A percentile compares a stretch with the other conserved stretches of the same genome.
phyloP scores from a whole-genome alignment of 1,140 invertebrate genomes.

The Drosophila sp. region DNA sequence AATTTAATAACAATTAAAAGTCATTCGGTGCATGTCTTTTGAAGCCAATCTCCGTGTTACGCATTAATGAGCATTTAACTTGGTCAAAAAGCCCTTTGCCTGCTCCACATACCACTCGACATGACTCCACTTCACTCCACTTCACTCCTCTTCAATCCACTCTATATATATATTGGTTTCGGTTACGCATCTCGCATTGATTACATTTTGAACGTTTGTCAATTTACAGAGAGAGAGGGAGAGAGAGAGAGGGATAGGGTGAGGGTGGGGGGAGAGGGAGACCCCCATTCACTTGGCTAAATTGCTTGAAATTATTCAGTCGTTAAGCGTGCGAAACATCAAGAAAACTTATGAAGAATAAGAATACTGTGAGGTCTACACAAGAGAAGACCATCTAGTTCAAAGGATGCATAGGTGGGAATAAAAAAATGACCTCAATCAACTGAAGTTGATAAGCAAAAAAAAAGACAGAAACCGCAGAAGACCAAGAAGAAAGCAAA shows the following conservation, averaged over 20 bases:
- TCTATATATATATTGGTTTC: constrained; percentile 53
- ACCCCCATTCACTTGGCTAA: constrained; percentile 41
- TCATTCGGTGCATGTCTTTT: constrained; percentile 78
- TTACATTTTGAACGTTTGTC: constrained; percentile 81
- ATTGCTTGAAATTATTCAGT: constrained; percentile 69
- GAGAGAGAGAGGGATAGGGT: too few relatives aligned
- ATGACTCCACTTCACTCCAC: background rate
- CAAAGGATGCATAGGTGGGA: constrained; percentile 7
- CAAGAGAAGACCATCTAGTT: constrained; percentile 1
- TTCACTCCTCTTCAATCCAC: constrained; percentile 21
- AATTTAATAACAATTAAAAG: constrained; percentile 82
- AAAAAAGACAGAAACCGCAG: background rate
- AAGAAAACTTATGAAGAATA: constrained; percentile 29
- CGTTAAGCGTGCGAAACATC: constrained; percentile 74
- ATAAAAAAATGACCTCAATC: background rate
- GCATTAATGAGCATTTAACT: constrained; percentile 82
- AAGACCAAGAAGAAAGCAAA: background rate
- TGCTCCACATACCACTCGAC: constrained; percentile 59
- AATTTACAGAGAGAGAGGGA: constrained; percentile 59
- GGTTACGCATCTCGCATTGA: constrained; percentile 73
- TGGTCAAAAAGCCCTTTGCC: constrained; percentile 75
- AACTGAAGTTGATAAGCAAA: background rate
- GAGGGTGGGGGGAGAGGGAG: background rate
- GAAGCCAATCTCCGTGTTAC: constrained; percentile 81
- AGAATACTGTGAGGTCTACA: constrained; percentile 1